These are phyloP conservation scores for Diploscapter pachys DNA, from an alignment of 1,140 invertebrate species.

Conservation along the genomic window DNA sequence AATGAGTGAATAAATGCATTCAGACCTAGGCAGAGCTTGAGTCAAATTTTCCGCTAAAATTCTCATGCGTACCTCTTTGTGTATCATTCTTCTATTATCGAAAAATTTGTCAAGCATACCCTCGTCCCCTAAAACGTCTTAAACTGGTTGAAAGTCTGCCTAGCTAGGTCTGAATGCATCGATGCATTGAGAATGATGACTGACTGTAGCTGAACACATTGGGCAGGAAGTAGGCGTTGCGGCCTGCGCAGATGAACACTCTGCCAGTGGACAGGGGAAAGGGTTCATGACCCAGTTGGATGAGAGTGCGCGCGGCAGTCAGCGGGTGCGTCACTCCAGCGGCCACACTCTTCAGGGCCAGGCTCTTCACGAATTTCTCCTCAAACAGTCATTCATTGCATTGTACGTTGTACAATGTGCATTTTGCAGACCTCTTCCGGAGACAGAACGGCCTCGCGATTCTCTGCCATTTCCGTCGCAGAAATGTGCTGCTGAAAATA, in stretches of 20 bases:
- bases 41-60: too few relatives aligned
- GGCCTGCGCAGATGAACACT: conserved; percentile 40
- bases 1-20: too few relatives aligned
- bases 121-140: too few relatives aligned
- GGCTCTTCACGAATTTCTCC: conserved; percentile 26
- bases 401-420: too few relatives aligned
- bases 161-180: neutral
- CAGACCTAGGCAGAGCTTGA: too few relatives aligned
- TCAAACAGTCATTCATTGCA: conserved; percentile 8
- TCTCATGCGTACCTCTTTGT: too few relatives aligned
- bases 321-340: conserved; percentile 43
- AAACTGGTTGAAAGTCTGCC: neutral
- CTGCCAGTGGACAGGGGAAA: conserved; percentile 50
- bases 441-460: too few relatives aligned
- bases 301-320: conserved; percentile 27
- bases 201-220: conserved; percentile 42
- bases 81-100: neutral
- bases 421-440: too few relatives aligned
- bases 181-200: neutral
- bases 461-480: too few relatives aligned
- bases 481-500: too few relatives aligned
- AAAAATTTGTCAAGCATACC: neutral
- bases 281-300: conserved; percentile 56
- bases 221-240: conserved; percentile 53
- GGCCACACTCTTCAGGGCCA: conserved; percentile 38